phyloP scores from a whole-genome alignment of 2,797 vertebrate species.

The Craterocephalus amniculus region DNA sequence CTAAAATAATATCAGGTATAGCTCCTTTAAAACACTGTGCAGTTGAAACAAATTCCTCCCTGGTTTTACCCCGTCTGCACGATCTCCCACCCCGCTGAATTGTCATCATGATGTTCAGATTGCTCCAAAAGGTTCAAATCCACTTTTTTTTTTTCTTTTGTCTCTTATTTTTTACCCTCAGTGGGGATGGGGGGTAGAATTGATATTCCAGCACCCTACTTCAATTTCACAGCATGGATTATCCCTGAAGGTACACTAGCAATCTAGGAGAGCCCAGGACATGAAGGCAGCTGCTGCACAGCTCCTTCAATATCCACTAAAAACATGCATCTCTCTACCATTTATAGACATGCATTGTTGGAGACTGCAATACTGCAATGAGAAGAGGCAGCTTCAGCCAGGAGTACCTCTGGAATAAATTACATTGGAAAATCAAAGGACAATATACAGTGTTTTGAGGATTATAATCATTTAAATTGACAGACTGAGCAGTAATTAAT shows the following conservation, averaged over 20 bases:
- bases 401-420: constrained; percentile 7
- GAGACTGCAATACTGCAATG: constrained; percentile 26
- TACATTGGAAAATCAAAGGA: constrained; percentile 38
- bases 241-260: constrained; percentile 73
- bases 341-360: constrained; percentile 45
- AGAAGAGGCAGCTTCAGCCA: constrained; percentile 1
- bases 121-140: constrained; percentile 61
- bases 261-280: constrained; percentile 65
- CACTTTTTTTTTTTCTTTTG: constrained; percentile 67
- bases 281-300: constrained; percentile 53
- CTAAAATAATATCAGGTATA: no score
- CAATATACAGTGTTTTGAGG: constrained; percentile 30
- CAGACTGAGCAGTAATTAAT: constrained; percentile 56
- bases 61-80: constrained; percentile 25
- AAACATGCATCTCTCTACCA: constrained; percentile 35
- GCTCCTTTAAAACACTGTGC: background rate
- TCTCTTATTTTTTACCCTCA: constrained; percentile 65
- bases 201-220: constrained; percentile 74
- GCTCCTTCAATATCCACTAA: constrained; percentile 45
- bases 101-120: constrained; percentile 66
- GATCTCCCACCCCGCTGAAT: constrained; percentile 31
- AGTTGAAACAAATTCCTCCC: background rate
- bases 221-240: constrained; percentile 81
- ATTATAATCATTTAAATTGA: constrained; percentile 45
- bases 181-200: constrained; percentile 33